Percentiles rank a stretch among this genome's conserved stretches.
phyloP scores from a whole-genome alignment of 2,797 vertebrate genomes.

The Enteromius treurensis region DNA sequence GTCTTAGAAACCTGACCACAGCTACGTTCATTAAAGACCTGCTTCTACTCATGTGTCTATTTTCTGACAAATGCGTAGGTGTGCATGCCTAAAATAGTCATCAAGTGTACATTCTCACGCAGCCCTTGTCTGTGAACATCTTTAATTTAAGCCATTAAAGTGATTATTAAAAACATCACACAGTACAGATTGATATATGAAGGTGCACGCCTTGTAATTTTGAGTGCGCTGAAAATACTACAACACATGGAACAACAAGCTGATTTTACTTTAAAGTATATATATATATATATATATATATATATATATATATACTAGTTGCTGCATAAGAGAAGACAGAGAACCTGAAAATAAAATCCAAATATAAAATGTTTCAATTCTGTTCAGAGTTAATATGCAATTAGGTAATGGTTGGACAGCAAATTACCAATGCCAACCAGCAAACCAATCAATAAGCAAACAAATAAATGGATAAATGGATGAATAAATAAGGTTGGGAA shows the following conservation, averaged over 20 bases:
- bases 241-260: no score
- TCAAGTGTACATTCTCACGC: neutral
- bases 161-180: neutral
- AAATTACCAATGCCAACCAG: neutral
- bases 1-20: conserved; percentile 49
- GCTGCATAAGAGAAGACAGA: neutral
- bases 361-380: neutral
- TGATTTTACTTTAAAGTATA: neutral
- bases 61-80: conserved; percentile 45
- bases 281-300: no score
- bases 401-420: neutral
- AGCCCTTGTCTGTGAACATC: neutral
- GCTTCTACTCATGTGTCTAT: conserved; percentile 1
- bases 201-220: neutral
- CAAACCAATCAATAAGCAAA: neutral
- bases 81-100: conserved; percentile 45
- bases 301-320: neutral
- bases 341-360: neutral
- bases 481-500: neutral
- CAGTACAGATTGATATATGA: neutral
- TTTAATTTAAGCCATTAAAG: neutral
- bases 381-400: neutral
- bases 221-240: neutral
- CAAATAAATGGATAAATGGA: neutral
- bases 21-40: conserved; percentile 10